These are phyloP conservation scores for Smutsia gigantea DNA, from an alignment of 2,797 vertebrate species.

Conservation along the genomic window DNA sequence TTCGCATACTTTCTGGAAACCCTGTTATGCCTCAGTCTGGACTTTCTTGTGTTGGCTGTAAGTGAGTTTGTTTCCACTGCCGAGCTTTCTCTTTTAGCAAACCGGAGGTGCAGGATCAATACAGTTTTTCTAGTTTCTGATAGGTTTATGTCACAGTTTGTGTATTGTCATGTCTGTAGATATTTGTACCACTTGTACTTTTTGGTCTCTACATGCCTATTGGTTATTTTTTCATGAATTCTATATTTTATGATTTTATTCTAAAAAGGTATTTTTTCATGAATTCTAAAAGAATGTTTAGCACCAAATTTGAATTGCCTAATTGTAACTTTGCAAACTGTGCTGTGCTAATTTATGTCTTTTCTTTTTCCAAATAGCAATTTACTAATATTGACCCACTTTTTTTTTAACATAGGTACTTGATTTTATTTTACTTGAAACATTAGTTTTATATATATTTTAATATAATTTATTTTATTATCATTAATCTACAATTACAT, in stretches of 20 bases:
- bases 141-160: not conserved
- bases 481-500: too few relatives aligned
- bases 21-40: not conserved
- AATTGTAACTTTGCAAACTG: not conserved
- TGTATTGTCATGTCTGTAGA: not conserved
- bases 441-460: too few relatives aligned
- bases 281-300: not conserved
- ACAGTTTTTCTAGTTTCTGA: not conserved
- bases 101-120: not conserved
- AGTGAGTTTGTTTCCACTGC: not conserved
- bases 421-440: too few relatives aligned
- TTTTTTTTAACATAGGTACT: too few relatives aligned
- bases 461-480: too few relatives aligned
- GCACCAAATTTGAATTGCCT: not conserved
- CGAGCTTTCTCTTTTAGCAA: not conserved
- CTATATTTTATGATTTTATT: not conserved
- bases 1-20: not conserved
- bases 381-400: not conserved
- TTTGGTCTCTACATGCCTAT: not conserved
- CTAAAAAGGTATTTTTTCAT: not conserved
- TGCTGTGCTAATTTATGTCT: not conserved
- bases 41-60: not conserved
- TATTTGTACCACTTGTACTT: not conserved
- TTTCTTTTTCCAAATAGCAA: conserved; percentile 2
- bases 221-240: not conserved